Conservation (phyloP, 2,888 invertebrate species). For the Geophilus truncorum region DNA sequence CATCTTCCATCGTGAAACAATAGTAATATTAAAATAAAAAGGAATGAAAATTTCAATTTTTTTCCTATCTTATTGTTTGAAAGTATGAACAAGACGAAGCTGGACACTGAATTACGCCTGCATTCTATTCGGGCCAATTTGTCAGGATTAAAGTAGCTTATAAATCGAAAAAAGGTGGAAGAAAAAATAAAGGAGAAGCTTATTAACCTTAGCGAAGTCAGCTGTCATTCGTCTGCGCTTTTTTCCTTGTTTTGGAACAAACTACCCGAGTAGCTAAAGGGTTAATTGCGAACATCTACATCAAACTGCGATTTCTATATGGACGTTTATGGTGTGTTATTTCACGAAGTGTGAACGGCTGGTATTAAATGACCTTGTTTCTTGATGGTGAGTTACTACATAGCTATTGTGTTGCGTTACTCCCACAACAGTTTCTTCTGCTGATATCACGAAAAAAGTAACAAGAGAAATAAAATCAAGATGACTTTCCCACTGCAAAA, state of each 20-base stretch:
- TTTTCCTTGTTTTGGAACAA: neutral
- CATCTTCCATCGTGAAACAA: neutral
- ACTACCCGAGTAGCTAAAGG: neutral
- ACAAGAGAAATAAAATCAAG: neutral
- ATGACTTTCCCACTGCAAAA: neutral
- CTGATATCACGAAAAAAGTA: neutral
- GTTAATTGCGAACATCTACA: neutral
- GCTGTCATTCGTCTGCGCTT: neutral
- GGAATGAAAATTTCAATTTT: neutral
- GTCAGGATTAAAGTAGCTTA: conserved; percentile 13
- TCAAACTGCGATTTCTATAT: neutral
- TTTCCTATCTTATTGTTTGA: neutral
- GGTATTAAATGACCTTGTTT: neutral
- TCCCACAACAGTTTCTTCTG: conserved; percentile 1
- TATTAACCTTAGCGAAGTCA: conserved; percentile 4
- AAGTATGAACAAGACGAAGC: neutral
- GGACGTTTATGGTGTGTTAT: neutral
- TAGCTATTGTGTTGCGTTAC: neutral
- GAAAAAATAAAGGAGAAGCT: neutral
- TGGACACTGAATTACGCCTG: neutral
- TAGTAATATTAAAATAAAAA: neutral
- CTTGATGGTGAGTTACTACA: conserved; percentile 8
- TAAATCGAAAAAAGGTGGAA: neutral
- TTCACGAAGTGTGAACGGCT: conserved; percentile 8
- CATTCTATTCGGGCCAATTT: neutral